Base-by-base conservation (phyloP, 2,113 vertebrate species). In the Fukomys damarensis region DNA sequence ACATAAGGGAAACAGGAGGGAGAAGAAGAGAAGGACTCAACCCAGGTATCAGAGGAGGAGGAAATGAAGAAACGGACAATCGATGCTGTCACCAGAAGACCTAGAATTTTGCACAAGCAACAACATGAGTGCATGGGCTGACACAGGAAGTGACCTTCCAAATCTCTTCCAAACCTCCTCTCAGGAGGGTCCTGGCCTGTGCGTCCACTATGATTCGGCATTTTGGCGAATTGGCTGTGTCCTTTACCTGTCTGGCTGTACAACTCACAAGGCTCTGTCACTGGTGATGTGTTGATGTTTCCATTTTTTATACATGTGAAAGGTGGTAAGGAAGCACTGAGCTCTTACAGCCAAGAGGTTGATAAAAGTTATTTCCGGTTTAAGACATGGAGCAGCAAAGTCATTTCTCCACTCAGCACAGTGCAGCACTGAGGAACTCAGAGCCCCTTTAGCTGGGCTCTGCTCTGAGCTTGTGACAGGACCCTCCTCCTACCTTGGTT, bases 161-260 rank as follows among this genome's bases (percentile, higher is more conserved):
- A 79, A 20, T 19, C 20, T 86, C 35, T 58, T 43, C 22, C 16
- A 2, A n/a, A n/a, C n/a, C n/a, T n/a, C n/a, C n/a, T n/a, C 22
- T 26, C 4, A 49, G 49, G 35, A 74, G 61, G 38, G 46, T 14
- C 70, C 70, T 41, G 70, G 32, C 20, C 3, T 17, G 28, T 4
- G 7, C 35, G 5, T 10, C 24, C 24, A 11, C 11, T 4, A 16
- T 24, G 2, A 13, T 30, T 3, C 19, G 82, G 38, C 38, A 30
- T 41, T 35, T 49, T 35, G 24, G 32, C 38, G 38, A 58, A 58
- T 19, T 58, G 7, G 12, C 74, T 41, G 8, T 38, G 32, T 7
- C 28, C 20, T 52, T 13, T 0, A 1, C 3, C 30, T 6, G 28
- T 32, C n/a, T 32, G 20, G 0, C 24, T 8, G 6, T 3, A 5